Evolutionary conservation across 2,113 vertebrate genomes (phyloP), one percentile per base, ranked within the genome.

Genomic region (Anser cygnoides): DNA sequence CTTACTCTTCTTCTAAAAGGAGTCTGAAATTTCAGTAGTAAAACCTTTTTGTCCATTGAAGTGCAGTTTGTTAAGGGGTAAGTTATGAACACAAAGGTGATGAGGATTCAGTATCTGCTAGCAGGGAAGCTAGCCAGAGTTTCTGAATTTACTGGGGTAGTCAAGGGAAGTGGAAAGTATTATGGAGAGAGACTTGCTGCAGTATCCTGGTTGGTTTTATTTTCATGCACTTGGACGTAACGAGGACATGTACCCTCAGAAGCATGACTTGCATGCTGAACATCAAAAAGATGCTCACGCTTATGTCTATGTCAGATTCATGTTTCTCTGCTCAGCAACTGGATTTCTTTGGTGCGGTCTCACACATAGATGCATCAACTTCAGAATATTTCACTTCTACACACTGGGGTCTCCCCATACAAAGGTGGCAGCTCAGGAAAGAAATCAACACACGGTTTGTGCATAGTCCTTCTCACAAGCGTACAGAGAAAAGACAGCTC

Each of bases 241-340:
- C 15, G 7, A 61, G 65, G 50, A 66, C 25, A 25, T 10, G 16
- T 58, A 21, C 54, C 43, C 41, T 74, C 41, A 63, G 72, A 62
- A 78, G 41, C n/a, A 62, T 1, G 1, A 2, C 65, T 70, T 18
- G 33, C 74, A 0, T 0, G 17, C 28, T 74, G 55, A 84, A 10
- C 22, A 22, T n/a, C 35, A 17, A 18, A 89, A 89, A 16, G 41
- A n/a, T n/a, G 35, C 33, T 44, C 15, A 15, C 3, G 1, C 29
- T 66, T 39, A 22, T 0, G 2, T 57, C 65, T 81, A 4, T 17
- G 17, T 13, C 17, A 19, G 52, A 25, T 72, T 43, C 61, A 39
- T 14, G 21, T 43, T 94, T 74, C 15, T 65, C 23, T 81, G 37
- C 19, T 87, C 68, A 87, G 66, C 21, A 72, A 19, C 52, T 65